Percentiles rank a stretch among this genome's conserved stretches.
Conservation (phyloP, 2,888 invertebrate species). For the Cyrtodaria siliqua region DNA sequence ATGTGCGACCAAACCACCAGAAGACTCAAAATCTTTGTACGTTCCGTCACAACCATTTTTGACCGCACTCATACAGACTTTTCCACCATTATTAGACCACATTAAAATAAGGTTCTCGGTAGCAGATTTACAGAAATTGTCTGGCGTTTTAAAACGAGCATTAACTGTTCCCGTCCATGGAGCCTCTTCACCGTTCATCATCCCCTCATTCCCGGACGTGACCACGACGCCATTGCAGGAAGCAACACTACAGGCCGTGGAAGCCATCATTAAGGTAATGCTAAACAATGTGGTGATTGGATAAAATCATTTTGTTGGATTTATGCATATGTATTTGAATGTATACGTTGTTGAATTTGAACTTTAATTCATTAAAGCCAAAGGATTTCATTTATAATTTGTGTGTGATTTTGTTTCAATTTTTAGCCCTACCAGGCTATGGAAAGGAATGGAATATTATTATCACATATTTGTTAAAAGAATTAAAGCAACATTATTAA, state of each 20-base stretch:
- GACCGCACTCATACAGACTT: slow-evolving; percentile 97
- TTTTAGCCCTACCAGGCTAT: too few relatives aligned
- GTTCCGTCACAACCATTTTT: slow-evolving; percentile 97
- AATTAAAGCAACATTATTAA: too few relatives aligned
- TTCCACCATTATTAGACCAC: slow-evolving; percentile 97
- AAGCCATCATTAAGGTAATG: slow-evolving; percentile 94
- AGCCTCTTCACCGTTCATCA: slow-evolving; percentile 93
- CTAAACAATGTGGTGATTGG: too few relatives aligned
- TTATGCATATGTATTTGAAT: too few relatives aligned
- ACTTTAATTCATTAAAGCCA: too few relatives aligned
- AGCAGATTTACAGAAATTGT: slow-evolving; percentile 93
- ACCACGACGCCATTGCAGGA: slow-evolving; percentile 93
- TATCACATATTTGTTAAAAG: too few relatives aligned
- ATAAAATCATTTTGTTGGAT: too few relatives aligned
- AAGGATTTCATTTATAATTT: too few relatives aligned
- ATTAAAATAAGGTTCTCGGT: slow-evolving; percentile 90
- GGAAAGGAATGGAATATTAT: too few relatives aligned
- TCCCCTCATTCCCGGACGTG: slow-evolving; percentile 91
- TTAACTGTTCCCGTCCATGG: slow-evolving; percentile 94
- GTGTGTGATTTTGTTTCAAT: too few relatives aligned
- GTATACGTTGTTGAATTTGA: too few relatives aligned
- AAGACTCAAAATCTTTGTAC: slow-evolving; percentile 88
- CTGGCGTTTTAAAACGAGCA: slow-evolving; percentile 91
- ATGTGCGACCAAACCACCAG: slow-evolving; percentile 90
- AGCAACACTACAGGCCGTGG: slow-evolving; percentile 94